phyloP scores from a whole-genome alignment of 2,888 invertebrate genomes.

The Cecidostiba fungosa region DNA sequence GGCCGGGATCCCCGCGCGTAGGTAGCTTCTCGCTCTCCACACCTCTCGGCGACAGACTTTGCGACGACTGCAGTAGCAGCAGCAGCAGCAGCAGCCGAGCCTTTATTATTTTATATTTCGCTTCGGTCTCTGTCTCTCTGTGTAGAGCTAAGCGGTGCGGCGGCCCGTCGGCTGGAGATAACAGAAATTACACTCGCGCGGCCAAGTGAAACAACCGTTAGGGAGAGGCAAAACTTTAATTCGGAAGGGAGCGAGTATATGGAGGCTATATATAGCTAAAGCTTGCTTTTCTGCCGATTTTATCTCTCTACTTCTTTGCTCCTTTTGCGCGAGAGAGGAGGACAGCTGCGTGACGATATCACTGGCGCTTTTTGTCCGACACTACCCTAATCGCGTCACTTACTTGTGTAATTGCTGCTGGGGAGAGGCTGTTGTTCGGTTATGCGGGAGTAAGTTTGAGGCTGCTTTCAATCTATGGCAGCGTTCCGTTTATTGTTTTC shows the following conservation, averaged over 20 bases:
- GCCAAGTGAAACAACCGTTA: constrained; percentile 75
- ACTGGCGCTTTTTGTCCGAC: constrained; percentile 4
- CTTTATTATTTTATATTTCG: constrained; percentile 75
- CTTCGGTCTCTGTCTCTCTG: neutral
- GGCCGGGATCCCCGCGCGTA: constrained; percentile 50
- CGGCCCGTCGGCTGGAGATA: constrained; percentile 70
- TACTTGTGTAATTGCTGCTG: constrained; percentile 40
- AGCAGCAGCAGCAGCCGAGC: constrained; percentile 53
- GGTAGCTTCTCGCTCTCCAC: neutral
- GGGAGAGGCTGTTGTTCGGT: neutral
- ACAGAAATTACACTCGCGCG: constrained; percentile 74
- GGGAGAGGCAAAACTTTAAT: constrained; percentile 72
- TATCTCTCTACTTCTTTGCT: constrained; percentile 1
- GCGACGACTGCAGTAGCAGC: constrained; percentile 55
- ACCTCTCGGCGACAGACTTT: constrained; percentile 52
- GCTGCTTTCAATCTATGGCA: too few species aligned
- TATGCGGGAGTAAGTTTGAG: neutral
- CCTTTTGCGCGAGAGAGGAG: neutral
- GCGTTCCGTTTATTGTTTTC: too few species aligned
- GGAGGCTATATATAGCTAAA: neutral
- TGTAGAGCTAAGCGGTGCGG: constrained; percentile 46
- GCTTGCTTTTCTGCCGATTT: constrained; percentile 4
- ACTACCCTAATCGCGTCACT: constrained; percentile 26
- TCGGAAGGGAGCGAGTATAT: constrained; percentile 54
- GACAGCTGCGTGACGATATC: constrained; percentile 23